phyloP scores from a whole-genome alignment of 2,888 invertebrate genomes.

The Leptinotarsa rubiginosa region DNA sequence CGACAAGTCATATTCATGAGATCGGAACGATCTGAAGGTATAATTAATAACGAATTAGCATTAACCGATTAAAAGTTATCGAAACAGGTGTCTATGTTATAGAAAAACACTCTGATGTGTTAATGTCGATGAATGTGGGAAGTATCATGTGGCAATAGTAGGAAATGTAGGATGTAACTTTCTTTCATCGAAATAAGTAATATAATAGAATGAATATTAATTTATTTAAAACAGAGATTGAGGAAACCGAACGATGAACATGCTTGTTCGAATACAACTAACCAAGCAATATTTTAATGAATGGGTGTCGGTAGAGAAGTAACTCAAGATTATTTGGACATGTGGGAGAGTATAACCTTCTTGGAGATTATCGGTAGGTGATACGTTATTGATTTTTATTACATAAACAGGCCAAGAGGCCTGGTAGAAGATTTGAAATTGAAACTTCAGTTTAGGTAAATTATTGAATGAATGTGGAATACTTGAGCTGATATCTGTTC shows the following conservation, averaged over 20 bases:
- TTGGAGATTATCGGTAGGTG: too few species aligned
- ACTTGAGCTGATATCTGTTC: too few species aligned
- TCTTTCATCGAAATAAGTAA: not conserved
- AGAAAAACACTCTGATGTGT: slow-evolving; percentile 33
- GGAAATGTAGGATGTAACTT: slow-evolving; percentile 17
- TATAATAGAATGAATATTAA: slow-evolving; percentile 11
- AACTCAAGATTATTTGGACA: not conserved
- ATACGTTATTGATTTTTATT: too few species aligned
- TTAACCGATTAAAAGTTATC: slow-evolving; percentile 37
- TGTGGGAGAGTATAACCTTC: not conserved
- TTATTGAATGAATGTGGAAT: too few species aligned
- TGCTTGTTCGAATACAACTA: not conserved
- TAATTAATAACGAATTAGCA: slow-evolving; percentile 41
- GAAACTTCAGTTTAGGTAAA: too few species aligned
- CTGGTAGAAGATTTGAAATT: too few species aligned
- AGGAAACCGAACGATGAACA: not conserved
- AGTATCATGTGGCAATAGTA: slow-evolving; percentile 16
- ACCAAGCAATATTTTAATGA: not conserved
- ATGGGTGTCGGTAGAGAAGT: not conserved
- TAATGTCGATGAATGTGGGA: slow-evolving; percentile 12
- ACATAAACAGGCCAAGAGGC: too few species aligned
- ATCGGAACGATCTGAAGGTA: slow-evolving; percentile 40
- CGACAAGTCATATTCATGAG: slow-evolving; percentile 11
- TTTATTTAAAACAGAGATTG: not conserved
- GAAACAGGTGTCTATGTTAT: slow-evolving; percentile 40